Evolutionary conservation across 2,888 invertebrate species (phyloP), one percentile per base, ranked within the genome.

Genomic region (Pachymerium ferrugineum): DNA sequence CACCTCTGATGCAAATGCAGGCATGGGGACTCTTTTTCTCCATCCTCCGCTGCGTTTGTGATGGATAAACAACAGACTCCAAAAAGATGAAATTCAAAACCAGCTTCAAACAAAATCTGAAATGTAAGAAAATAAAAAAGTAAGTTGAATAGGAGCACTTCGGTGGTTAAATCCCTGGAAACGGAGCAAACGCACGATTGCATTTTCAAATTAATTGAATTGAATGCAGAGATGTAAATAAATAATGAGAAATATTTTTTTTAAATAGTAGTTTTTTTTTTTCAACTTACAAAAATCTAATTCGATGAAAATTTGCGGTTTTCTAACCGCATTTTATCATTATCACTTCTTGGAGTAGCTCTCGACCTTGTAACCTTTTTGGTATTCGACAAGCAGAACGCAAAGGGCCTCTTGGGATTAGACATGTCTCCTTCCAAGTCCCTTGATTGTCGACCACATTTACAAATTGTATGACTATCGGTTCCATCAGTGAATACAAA

Each of bases 301-400:
- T 62, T 28, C 62, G 62, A 28, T 25, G 62, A 62, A 22, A 62
- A 62, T 62, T 62, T 62, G 62, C 28, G 62, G 62, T 28, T 28
- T 25, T 28, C 62, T 12, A 62, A 62, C 62, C 28, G 62, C 25
- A 28, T 62, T 62, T 62, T 28, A 62, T 62, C 62, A 25, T 62
- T 28, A 28, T 62, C 62, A 25, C 62, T 28, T 62, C 28, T 62
- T 62, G 8, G n/a, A 54, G 2, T 22, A 22, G 19, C 38, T 38
- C 38, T 38, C 25, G 10, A 28, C 62, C 25, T 28, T 25, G 22
- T 1, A 62, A 62, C 62, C 62, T 62, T 62, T 62, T 62, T 62
- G 62, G 62, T 62, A 62, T 62, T 62, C 62, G 62, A 28, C 28
- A 62, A 28, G 62, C 62, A 62, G 62, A 62, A 62, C 62, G 28